Evolutionary conservation across 2,888 invertebrate genomes (phyloP), one percentile per base, ranked within the genome.

Genomic region (Fragum fragum): DNA sequence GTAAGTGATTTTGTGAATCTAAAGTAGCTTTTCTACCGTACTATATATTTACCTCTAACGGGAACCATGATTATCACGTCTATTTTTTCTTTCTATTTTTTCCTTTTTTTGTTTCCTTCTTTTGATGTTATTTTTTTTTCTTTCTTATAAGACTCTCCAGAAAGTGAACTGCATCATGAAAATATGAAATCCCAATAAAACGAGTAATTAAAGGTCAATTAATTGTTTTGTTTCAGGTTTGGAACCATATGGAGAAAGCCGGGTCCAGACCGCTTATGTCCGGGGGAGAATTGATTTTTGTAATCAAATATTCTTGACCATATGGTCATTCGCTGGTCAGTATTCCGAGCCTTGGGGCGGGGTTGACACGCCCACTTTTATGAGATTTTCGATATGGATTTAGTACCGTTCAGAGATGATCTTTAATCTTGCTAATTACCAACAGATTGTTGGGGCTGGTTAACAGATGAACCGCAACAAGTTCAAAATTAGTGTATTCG

Each of bases 271-370:
- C 70, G 53, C n/a, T 70, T n/a, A 70, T 70, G 70, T 52, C 53
- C 70, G 53, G 70, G 18, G 53, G 18, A 11, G n/a, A 29, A 70
- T 53, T 53, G 70, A 53, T 52, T 70, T 47, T 52, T 70, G 70
- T 28, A 70, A 70, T 70, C 47, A 70, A 70, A 70, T 70, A 70
- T 70, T n/a, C 36, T 53, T 26, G 70, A 53, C 70, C 70, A 70
- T 70, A 70, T 70, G 70, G 52, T 53, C 53, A 53, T 52, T 28
- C 23, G 6, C 6, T 23, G 66, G 66, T 66, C 66, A 66, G 36
- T 66, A 23, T 23, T 39, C 42, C n/a, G 1, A 21, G 39, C 23
- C 66, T 21, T 14, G 16, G 42, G 23, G 42, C 21, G 42, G 66
- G 21, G 39, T 9, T 39, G 42, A 28, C 66, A 28, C 61, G 61